Base-by-base conservation (phyloP, 2,113 vertebrate species). In the Corythoichthys haematopterus region DNA sequence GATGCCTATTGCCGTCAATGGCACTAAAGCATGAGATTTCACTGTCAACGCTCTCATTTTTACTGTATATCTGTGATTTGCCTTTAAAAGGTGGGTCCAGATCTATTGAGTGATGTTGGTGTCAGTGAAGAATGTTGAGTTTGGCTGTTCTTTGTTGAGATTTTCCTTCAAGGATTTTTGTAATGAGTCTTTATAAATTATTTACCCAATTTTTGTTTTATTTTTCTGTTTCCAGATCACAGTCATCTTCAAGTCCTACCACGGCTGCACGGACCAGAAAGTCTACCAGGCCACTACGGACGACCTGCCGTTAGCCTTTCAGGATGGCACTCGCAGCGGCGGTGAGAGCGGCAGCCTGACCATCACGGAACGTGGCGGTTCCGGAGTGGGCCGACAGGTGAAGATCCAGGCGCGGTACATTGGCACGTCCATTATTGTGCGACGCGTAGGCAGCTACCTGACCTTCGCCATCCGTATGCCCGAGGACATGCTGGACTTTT, bases 391-490 rank as follows among this genome's bases (percentile, higher is more conserved):
- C 8, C 87, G 86, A 0, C 91, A 91, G 74, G 92, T 94, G 53
- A 90, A 85, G 80, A 93, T 94, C 69, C 92, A 91, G 64, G 93
- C 93, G 13, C 91, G 88, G 8, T 90, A 94, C 79, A 90, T 93
- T 2, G 93, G 92, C 69, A 90, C 91, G 0, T 92, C 92, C 65
- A 90, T 93, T 71, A 93, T 93, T 45, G 88, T 94, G 53, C 85
- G 93, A 2, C 91, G 88, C 1, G 92, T 93, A 36, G 93, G 93
- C 57, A 92, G 86, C 77, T 94, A 94, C 87, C 85, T 94, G 56
- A 94, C 93, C 69, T 94, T 94, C 1, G 93, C 93, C 75, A 91
- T 94, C 77, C 91, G 92, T 57, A 88, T 93, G 84, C 93, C 93
- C 0, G 92, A 92, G 71, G 93, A 93, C 75, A 86, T 78, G 0